Evolutionary conservation across 2,797 vertebrate genomes (phyloP).

Genomic region (Lagorchestes hirsutus): DNA sequence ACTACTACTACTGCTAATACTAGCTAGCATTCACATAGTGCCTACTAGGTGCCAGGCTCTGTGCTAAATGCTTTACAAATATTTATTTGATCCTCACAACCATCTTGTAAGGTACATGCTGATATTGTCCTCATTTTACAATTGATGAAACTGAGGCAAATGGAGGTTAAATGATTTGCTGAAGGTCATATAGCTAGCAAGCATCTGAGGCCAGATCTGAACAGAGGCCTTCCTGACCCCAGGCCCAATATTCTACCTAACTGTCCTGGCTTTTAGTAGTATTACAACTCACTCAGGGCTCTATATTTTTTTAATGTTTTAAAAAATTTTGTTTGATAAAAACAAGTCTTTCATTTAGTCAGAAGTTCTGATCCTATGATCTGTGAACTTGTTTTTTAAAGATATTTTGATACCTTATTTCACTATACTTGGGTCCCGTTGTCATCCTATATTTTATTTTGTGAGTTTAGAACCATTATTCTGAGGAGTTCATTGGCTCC

Average conservation of each 20-base stretch:
- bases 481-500: not conserved
- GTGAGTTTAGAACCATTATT: not conserved
- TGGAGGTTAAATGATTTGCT: not conserved
- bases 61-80: not conserved
- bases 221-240: not conserved
- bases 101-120: not conserved
- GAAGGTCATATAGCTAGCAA: not conserved
- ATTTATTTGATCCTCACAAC: not conserved
- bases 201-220: not conserved
- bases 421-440: not conserved
- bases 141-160: not conserved
- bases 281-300: not conserved
- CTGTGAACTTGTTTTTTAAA: not conserved
- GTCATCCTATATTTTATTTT: not conserved
- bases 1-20: not conserved
- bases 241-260: not conserved
- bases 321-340: not conserved
- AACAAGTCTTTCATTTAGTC: not conserved
- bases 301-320: not conserved
- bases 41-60: not conserved
- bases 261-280: not conserved
- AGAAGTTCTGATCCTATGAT: not conserved
- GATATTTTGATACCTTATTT: not conserved
- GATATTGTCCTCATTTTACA: not conserved
- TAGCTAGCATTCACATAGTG: not conserved